Evolutionary conservation across 2,113 vertebrate genomes (phyloP), one percentile per base, ranked within the genome.

Genomic region (Epinephelus moara): DNA sequence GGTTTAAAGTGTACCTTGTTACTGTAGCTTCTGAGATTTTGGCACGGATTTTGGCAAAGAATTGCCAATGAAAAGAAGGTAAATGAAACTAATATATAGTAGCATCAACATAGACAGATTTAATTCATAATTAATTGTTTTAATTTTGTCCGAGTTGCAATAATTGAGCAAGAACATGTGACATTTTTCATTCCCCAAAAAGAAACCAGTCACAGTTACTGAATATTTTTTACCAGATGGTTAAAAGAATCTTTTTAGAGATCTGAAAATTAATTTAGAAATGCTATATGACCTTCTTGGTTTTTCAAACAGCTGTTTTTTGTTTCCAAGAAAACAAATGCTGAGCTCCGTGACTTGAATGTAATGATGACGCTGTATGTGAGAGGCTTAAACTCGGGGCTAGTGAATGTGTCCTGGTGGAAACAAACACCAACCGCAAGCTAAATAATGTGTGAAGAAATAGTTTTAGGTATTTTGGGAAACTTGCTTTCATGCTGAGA

Each of bases 371-470:
- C 9, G 4, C 8, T 14, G 61, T 40, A 6, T 37, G 11, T 23
- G 30, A 63, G 18, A 21, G 8, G 21, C 2, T 9, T 25, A 47
- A 76, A 82, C 59, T 70, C 56, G 80, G 70, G 42, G 21, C 12
- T 11, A 14, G 40, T 56, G 21, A 30, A 40, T 5, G 30, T 53
- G 45, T 52, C 42, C 52, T 23, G 19, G 19, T 74, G 61, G 18
- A 21, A 30, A 69, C 42, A 3, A 52, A 40, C 25, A 9, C 10
- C 63, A 15, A 17, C 25, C 9, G 13, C 25, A 12, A 6, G 42
- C 53, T 27, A 0, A 60, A 42, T 17, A 0, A 5, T 1, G 4
- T 50, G 56, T 49, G 56, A 56, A 62, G 68, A 68, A 53, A 42
- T 13, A 11, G 37, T 70, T 62, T 18, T 1, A 8, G 12, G 42